phyloP scores from a whole-genome alignment of 1,140 invertebrate species.

The Argopecten irradians region DNA sequence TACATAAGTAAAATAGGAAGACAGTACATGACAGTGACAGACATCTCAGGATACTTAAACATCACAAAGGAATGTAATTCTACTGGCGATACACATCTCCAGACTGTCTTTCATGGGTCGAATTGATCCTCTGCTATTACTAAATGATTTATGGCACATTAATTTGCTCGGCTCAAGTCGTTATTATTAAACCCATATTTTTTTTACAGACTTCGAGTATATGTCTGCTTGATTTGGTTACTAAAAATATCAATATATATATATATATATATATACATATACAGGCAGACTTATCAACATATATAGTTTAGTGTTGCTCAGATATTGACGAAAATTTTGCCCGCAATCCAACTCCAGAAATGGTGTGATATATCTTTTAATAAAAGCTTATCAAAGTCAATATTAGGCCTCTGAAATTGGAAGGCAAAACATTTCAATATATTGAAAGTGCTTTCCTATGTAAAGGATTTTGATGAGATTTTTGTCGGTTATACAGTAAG shows the following conservation, averaged over 20 bases:
- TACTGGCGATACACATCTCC: neutral
- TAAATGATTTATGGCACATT: neutral
- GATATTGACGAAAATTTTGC: neutral
- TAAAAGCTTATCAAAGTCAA: neutral
- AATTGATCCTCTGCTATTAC: neutral
- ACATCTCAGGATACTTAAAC: neutral
- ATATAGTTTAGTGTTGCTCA: no score
- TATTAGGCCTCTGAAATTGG: neutral
- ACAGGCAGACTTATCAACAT: neutral
- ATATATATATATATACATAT: neutral
- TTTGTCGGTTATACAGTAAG: neutral
- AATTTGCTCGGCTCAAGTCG: neutral
- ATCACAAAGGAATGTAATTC: slow-evolving; percentile 16
- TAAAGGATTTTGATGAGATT: neutral
- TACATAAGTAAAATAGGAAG: neutral
- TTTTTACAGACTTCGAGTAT: neutral
- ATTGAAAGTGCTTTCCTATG: slow-evolving; percentile 8
- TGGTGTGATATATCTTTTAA: neutral
- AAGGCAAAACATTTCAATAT: slow-evolving; percentile 9
- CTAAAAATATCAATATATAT: neutral
- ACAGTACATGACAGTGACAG: neutral
- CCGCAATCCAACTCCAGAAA: neutral
- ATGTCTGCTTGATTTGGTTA: neutral
- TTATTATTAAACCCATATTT: neutral
- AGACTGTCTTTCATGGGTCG: neutral